Evolutionary conservation across 2,797 vertebrate genomes (phyloP).

Genomic region (Poecile montanus): DNA sequence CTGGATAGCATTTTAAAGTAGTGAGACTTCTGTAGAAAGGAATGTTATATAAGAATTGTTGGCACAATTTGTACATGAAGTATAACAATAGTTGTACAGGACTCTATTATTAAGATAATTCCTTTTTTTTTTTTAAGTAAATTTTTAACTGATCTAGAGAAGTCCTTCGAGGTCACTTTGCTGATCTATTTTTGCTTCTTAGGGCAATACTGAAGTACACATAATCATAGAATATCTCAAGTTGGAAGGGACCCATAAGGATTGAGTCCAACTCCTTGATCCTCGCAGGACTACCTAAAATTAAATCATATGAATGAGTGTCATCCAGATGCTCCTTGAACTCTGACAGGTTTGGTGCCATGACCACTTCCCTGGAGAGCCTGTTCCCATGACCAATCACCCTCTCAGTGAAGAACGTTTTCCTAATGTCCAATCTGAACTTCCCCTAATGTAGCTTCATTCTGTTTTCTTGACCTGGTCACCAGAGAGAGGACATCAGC

Average conservation of each 20-base stretch:
- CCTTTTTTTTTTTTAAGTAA: background rate
- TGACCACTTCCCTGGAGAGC: background rate
- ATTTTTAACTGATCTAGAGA: background rate
- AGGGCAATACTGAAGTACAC: background rate
- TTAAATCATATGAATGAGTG: background rate
- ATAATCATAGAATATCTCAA: background rate
- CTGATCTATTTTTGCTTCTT: conserved; percentile 4
- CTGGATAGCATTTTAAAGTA: background rate
- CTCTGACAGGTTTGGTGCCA: background rate
- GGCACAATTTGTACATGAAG: background rate
- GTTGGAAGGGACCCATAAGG: background rate
- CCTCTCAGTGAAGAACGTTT: background rate
- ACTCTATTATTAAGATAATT: background rate
- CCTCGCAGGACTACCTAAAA: background rate
- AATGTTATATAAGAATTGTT: background rate
- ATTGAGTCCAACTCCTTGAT: background rate
- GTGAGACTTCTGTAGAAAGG: background rate
- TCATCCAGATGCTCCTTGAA: background rate
- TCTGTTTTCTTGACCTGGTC: background rate
- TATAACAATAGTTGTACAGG: background rate
- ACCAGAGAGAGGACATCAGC: background rate
- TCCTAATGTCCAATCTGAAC: background rate
- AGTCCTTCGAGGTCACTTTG: background rate
- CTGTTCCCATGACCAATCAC: background rate
- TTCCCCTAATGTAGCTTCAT: background rate